phyloP scores from a whole-genome alignment of 1,140 invertebrate species.

The Mya arenaria region DNA sequence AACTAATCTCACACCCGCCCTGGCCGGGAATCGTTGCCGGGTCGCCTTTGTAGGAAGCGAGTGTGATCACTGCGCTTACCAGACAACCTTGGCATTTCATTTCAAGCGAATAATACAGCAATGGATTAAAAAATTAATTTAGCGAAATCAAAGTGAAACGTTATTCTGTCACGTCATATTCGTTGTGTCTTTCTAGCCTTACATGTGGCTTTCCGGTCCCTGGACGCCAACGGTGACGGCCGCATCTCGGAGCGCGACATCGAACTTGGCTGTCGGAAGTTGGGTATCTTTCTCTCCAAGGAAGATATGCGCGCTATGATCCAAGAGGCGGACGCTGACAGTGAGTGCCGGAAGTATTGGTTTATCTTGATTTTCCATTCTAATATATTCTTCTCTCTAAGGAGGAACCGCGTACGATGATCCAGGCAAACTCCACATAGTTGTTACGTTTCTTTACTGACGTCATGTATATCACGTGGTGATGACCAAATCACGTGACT shows the following conservation, averaged over 20 bases:
- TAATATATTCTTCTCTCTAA: neutral
- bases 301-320: slow-evolving; percentile 25
- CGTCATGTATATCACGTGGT: neutral
- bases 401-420: neutral
- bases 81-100: no score
- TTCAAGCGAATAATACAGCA: no score
- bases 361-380: neutral
- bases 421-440: neutral
- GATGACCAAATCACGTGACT: neutral
- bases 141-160: no score
- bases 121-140: no score
- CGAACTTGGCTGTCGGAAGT: neutral
- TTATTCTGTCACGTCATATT: no score
- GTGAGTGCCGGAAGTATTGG: slow-evolving; percentile 5
- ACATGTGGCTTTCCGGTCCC: neutral
- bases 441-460: neutral
- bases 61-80: no score
- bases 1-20: no score
- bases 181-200: no score
- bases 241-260: slow-evolving; percentile 21
- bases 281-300: slow-evolving; percentile 25
- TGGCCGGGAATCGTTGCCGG: no score
- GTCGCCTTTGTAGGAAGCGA: no score
- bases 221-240: slow-evolving; percentile 22
- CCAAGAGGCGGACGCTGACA: slow-evolving; percentile 14